Evolutionary conservation across 2,797 vertebrate genomes (phyloP).

Genomic region (Haliaeetus vocifer): DNA sequence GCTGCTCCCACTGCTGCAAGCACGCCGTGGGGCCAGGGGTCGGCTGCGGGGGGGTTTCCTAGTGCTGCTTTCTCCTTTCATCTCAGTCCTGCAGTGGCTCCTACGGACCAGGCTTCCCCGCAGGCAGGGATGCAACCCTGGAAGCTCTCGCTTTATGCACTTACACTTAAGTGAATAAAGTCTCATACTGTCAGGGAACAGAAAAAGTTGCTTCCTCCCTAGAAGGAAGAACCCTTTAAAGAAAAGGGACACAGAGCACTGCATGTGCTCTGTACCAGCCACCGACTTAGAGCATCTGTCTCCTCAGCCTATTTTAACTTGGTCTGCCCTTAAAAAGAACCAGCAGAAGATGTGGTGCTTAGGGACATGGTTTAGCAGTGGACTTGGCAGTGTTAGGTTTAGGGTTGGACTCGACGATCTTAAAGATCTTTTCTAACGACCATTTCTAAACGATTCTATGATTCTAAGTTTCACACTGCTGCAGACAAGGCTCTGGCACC

Average conservation of each 20-base stretch:
- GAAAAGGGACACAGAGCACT: background rate
- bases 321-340: background rate
- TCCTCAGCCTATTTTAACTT: background rate
- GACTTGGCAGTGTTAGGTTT: background rate
- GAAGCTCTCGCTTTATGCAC: background rate
- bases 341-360: background rate
- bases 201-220: background rate
- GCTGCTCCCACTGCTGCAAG: no score
- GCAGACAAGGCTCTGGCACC: background rate
- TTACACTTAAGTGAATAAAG: background rate
- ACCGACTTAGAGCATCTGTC: background rate
- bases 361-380: background rate
- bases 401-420: background rate
- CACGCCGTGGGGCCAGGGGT: fast-evolving
- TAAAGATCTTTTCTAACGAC: background rate
- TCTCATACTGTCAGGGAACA: background rate
- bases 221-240: background rate
- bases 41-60: background rate
- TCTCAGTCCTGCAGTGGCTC: background rate
- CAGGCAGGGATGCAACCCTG: background rate
- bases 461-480: background rate
- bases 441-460: background rate
- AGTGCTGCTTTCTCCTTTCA: background rate
- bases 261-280: background rate
- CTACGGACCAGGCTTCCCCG: background rate